Base-by-base conservation (phyloP, 2,797 vertebrate genomes). In the Gymnothorax reevesii region DNA sequence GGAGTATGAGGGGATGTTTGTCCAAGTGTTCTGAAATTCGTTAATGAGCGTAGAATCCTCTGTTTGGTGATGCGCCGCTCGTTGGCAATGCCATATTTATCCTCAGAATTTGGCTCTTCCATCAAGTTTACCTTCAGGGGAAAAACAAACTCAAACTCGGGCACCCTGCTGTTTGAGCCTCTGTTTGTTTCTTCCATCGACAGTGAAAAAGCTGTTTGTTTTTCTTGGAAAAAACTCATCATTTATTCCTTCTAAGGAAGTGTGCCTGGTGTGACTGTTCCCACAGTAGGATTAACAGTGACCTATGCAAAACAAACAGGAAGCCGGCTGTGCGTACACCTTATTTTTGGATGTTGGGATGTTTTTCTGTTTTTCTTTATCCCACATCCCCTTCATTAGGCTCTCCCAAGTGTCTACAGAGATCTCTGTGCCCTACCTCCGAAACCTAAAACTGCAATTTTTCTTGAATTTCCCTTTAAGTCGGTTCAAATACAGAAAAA, bases 81-180 rank as follows among this genome's bases (percentile, higher is more conserved):
- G 6, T 54, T 85, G 54, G 84, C 77, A 60, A 83, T 57, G 84
- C 77, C 66, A 83, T 57, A 79, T 83, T 83, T 54, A 69, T 86
- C 49, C 15, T 80, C 42, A 86, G 49, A 82, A 25, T 83, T 57
- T 57, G 49, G 64, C 60, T 69, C 62, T 85, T 66, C 49, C 20
- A 77, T 60, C 86, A 60, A 90, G 59, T 87, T 82, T 69, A 86
- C 79, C 87, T 88, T 54, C 22, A 55, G 60, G 89, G 79, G 52
- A 4, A 75, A 83, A 85, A 57, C 17, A n/a, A 85, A 54, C 33
- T 84, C 17, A n/a, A 85, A 54, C 33, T 84, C 6, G 83, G 73
- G 62, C 84, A 55, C 9, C 27, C 66, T 84, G 82, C 77, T 85
- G 82, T 88, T 86, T 83, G n/a, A 27, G 15, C 73, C 54, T 52